These are phyloP conservation scores for Trissonchulus latispiculum DNA, from an alignment of 2,888 invertebrate species.

Conservation along the genomic window DNA sequence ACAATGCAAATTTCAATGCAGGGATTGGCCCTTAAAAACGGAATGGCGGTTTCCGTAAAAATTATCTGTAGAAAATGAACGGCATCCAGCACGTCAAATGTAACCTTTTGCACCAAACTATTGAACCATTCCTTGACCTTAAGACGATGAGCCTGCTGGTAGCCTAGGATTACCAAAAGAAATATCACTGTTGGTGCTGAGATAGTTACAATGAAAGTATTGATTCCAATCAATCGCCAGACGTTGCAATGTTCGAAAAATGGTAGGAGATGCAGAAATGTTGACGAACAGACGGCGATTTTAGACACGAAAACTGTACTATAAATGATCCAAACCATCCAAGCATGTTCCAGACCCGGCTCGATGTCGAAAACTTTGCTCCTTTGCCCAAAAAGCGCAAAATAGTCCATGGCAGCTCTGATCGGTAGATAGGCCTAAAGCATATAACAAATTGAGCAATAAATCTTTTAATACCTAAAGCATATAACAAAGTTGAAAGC, in stretches of 20 bases:
- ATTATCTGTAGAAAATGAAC: slow-evolving; percentile 5
- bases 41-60: not conserved
- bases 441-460: too few species aligned
- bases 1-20: not conserved
- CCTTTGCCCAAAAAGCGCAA: too few species aligned
- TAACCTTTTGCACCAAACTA: not conserved
- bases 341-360: too few species aligned
- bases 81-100: not conserved
- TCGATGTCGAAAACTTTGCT: too few species aligned
- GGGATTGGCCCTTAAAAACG: not conserved
- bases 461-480: too few species aligned
- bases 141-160: not conserved
- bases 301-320: not conserved
- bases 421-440: too few species aligned
- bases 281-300: not conserved
- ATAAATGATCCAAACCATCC: not conserved
- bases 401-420: too few species aligned
- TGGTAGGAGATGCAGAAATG: not conserved
- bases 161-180: not conserved
- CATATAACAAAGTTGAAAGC: too few species aligned
- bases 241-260: not conserved
- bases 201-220: not conserved
- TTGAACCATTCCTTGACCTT: not conserved
- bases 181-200: not conserved
- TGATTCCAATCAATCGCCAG: not conserved